Conservation (phyloP, 2,888 invertebrate genomes). For the Abrostola tripartita region DNA sequence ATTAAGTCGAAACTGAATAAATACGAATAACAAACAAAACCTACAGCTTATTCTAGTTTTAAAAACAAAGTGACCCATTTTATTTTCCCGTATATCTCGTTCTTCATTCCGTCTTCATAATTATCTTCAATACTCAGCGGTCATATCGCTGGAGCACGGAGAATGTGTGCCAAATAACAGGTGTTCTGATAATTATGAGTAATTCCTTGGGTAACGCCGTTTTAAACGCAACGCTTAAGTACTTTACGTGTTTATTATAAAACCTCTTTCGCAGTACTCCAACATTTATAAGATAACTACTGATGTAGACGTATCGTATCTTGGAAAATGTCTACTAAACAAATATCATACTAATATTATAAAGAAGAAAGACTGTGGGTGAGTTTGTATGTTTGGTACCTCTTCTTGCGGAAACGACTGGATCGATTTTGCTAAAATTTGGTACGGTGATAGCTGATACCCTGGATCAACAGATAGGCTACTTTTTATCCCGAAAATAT, state of each 20-base stretch:
- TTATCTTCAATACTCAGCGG: constrained; percentile 3
- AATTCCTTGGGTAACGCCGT: not conserved
- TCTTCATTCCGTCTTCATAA: not conserved
- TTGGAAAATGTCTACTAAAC: no score
- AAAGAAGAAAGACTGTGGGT: no score
- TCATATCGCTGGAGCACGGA: not conserved
- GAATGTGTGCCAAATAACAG: constrained; percentile 2
- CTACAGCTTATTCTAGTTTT: constrained; percentile 29
- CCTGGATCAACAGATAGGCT: no score
- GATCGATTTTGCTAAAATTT: no score
- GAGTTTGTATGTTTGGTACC: no score
- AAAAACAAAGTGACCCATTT: constrained; percentile 61
- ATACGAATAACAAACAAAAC: not conserved
- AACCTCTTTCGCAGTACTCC: not conserved
- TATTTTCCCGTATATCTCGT: constrained; percentile 61
- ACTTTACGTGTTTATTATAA: constrained; percentile 3
- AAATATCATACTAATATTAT: no score
- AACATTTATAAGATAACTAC: not conserved
- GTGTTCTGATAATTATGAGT: constrained; percentile 7
- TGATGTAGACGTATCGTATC: not conserved
- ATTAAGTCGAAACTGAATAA: not conserved
- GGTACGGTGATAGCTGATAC: no score
- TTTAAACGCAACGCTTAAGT: not conserved
- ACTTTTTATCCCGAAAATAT: no score
- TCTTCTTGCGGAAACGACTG: no score